Evolutionary conservation across 2,113 vertebrate species (phyloP), one percentile per base, ranked within the genome.

Genomic region (Uria lomvia): DNA sequence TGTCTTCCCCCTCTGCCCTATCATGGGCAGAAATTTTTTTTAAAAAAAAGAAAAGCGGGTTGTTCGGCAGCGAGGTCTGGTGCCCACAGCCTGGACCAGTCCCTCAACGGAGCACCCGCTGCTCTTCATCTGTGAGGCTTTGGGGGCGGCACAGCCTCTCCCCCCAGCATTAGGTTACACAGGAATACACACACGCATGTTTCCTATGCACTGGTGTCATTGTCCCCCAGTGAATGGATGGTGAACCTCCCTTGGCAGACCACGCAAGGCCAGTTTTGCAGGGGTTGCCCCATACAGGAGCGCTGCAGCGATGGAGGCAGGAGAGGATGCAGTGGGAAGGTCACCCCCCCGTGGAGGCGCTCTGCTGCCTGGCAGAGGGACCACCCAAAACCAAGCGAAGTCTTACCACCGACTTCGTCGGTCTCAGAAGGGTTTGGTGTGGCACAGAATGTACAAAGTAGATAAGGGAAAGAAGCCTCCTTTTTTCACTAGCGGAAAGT

Each of bases 401-500:
- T 21, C 43, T 56, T 47, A n/a, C 19, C 23, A 77, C 78, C 3
- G 3, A 36, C 53, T 81, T 34, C 2, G 1, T 84, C 65, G 65
- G 75, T 72, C 68, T 92, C n/a, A 14, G 53, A 74, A 86, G 88
- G 30, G 71, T 66, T 94, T 13, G 9, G 23, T 32, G 72, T 27
- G 70, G 70, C 42, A 88, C 75, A 90, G 74, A 92, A 97, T 95
- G 88, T 78, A 95, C 65, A 83, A 96, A 90, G 56, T 59, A 97
- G 84, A 92, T 56, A 94, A 92, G 76, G 82, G 78, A 56, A 92
- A 96, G 78, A 97, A 96, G 90, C 65, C 40, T 88, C 93, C 66
- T 87, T 83, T 97, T 97, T 95, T 96, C 91, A 97, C 82, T 50
- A 88, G 91, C 40, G 19, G 62, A 85, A 97, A 96, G 91, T 70